Evolutionary conservation across 2,113 vertebrate species (phyloP), one percentile per base, ranked within the genome.

Genomic region (Caretta caretta): DNA sequence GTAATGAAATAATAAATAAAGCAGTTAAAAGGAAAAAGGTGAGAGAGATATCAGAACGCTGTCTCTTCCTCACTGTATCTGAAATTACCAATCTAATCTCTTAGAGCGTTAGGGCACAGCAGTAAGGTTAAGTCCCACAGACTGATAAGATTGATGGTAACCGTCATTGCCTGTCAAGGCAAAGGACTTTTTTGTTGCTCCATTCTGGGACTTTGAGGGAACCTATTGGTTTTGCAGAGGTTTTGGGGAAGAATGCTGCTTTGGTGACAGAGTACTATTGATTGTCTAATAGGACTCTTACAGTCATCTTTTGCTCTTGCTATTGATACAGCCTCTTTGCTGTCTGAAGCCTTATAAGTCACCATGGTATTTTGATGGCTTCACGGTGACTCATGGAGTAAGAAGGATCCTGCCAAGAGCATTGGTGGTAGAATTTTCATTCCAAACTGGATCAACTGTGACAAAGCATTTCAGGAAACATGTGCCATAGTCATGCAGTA

Each of bases 121-220:
- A 84, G 62, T 76, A 85, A 92, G 75, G 94, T 83, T 80, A 92
- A 94, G 89, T 82, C 92, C 92, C 94, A 92, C 87, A 96, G 84
- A 96, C 92, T 72, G 83, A 95, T 93, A 83, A 90, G 25, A 59
- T 31, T 91, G 92, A 84, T 83, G 95, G 93, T 91, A 92, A 75
- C 89, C 88, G 11, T 87, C 81, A 29, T 86, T 95, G 90, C 83
- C 90, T 90, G 92, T 93, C 92, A 53, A 92, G 62, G 86, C 90
- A 91, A 96, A 95, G 50, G 38, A 51, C 8, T 72, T 57, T 49
- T 87, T 48, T 81, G 94, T 95, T 89, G 91, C 91, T 81, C 2
- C 31, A 59, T 80, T 93, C 93, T 90, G 84, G 94, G 93, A 94
- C 80, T 89, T 78, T 0, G 1, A 86, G 88, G 95, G 94, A 92